A percentile compares a stretch with the other conserved stretches of the same genome.
Conservation (phyloP, 2,888 invertebrate genomes). For the Andrena minutula region DNA sequence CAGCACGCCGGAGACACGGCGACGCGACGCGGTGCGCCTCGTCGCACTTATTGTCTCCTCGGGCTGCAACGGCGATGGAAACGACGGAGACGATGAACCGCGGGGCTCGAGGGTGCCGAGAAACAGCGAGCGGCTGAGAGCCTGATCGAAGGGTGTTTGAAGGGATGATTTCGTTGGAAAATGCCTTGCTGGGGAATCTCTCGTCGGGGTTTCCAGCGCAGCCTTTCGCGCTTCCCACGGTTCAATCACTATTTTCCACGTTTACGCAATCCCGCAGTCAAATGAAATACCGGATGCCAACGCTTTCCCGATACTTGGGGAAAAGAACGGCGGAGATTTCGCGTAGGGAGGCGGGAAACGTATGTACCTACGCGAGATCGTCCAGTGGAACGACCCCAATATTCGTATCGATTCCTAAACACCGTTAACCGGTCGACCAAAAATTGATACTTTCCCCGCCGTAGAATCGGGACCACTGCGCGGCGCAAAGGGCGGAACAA, state of each 20-base stretch:
- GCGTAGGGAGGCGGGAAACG: background rate
- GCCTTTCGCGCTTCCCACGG: background rate
- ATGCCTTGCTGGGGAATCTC: background rate
- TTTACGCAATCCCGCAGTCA: background rate
- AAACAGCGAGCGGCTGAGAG: background rate
- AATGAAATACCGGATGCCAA: too few species aligned
- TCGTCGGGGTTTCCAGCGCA: background rate
- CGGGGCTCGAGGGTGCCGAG: background rate
- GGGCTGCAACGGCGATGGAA: conserved; percentile 13
- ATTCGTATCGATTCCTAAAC: background rate
- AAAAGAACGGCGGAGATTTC: background rate
- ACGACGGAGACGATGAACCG: conserved; percentile 46
- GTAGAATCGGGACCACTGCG: background rate
- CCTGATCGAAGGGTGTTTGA: background rate
- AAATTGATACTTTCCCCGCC: background rate
- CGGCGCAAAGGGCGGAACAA: background rate
- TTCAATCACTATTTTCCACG: background rate
- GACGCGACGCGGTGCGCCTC: conserved; percentile 67
- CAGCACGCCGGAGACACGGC: conserved; percentile 51
- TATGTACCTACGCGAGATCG: background rate
- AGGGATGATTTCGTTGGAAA: background rate
- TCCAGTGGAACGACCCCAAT: background rate
- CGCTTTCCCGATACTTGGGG: too few species aligned
- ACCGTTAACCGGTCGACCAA: background rate
- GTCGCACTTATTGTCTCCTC: conserved; percentile 76